Conservation (phyloP, 2,797 vertebrate genomes). For the Oophaga sylvatica region DNA sequence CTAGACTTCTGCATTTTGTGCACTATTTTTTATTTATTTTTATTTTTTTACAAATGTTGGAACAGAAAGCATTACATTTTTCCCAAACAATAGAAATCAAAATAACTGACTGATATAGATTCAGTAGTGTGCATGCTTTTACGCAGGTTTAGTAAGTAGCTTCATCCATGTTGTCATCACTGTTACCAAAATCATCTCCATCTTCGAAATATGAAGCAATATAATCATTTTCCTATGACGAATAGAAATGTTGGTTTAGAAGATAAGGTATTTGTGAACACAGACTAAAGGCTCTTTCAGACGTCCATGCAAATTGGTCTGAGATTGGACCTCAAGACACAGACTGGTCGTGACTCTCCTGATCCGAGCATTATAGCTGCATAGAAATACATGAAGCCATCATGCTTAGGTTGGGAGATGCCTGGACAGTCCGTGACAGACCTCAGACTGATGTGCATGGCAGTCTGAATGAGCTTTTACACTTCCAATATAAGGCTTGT, state of each 20-base stretch:
- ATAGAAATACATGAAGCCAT: too few species aligned
- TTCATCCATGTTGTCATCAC: conserved; percentile 90
- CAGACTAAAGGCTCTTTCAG: too few species aligned
- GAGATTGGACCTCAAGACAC: too few species aligned
- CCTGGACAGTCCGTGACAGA: too few species aligned
- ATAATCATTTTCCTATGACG: conserved; percentile 85
- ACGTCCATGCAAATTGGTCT: too few species aligned
- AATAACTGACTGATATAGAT: not conserved
- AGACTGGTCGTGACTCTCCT: too few species aligned
- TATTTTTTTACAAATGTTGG: not conserved
- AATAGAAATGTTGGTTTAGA: conserved; percentile 25
- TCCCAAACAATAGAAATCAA: not conserved
- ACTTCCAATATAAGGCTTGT: not conserved
- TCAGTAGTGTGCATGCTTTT: not conserved
- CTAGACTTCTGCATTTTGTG: not conserved
- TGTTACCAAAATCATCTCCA: conserved; percentile 84
- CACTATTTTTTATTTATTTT: not conserved
- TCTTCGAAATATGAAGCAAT: conserved; percentile 90
- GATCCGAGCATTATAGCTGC: too few species aligned
- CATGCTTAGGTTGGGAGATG: too few species aligned
- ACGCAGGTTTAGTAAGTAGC: conserved; percentile 79
- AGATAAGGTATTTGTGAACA: not conserved
- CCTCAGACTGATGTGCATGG: too few species aligned
- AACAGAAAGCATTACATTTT: not conserved
- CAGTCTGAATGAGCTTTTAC: too few species aligned